phyloP scores from a whole-genome alignment of 2,113 vertebrate genomes.

The Mastomys coucha region DNA sequence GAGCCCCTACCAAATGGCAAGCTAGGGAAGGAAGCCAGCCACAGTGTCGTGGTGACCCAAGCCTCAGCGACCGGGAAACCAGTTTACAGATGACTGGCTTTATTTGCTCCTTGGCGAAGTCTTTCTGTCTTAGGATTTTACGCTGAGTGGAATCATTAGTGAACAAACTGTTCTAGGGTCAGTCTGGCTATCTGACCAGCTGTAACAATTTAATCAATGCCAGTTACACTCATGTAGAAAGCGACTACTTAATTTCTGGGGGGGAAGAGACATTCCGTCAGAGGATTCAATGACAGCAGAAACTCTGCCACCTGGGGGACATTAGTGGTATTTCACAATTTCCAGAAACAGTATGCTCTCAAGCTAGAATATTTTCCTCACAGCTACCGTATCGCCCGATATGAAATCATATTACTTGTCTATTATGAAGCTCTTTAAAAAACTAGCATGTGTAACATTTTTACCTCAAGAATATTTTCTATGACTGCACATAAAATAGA shows the following conservation, averaged over 20 bases:
- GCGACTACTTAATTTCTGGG: not conserved
- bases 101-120: constrained; percentile 1
- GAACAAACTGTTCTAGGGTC: not conserved
- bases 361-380: not conserved
- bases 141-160: constrained; percentile 29
- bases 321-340: not conserved
- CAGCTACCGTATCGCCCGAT: not conserved
- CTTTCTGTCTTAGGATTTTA: not conserved
- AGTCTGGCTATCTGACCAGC: not conserved
- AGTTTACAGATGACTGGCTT: not conserved
- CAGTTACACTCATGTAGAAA: constrained; percentile 6
- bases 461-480: not conserved
- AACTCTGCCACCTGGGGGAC: constrained; percentile 76
- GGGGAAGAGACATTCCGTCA: not conserved
- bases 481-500: not conserved
- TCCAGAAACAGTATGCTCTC: not conserved
- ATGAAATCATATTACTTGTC: not conserved
- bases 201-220: constrained; percentile 41
- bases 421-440: not conserved
- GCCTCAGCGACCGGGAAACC: not conserved
- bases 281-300: constrained; percentile 51
- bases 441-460: not conserved
- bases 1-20: constrained; percentile 77
- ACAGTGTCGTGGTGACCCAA: not conserved
- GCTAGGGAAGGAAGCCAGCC: constrained; percentile 63